Percentiles rank a stretch among this genome's conserved stretches.
These are phyloP conservation scores for Maniola jurtina DNA, from an alignment of 1,140 invertebrate genomes.

Conservation along the genomic window DNA sequence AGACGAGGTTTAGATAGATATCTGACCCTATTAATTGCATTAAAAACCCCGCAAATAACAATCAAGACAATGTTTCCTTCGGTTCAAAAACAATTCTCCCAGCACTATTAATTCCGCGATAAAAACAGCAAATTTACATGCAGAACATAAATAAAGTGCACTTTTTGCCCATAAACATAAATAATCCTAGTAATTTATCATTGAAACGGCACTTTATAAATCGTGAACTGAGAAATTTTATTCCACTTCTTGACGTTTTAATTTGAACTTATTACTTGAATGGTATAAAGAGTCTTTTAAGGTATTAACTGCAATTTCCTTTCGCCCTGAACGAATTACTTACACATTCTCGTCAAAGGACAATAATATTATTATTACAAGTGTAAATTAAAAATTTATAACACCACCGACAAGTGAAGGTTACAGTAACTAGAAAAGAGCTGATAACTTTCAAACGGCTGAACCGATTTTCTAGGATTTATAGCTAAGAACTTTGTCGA, in stretches of 20 bases:
- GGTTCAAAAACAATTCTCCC: constrained; percentile 11
- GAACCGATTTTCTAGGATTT: no score
- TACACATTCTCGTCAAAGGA: no score
- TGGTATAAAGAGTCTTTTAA: constrained; percentile 23
- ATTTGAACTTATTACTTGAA: constrained; percentile 26
- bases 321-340: constrained; percentile 26
- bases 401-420: no score
- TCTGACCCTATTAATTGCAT: neutral
- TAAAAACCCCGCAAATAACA: neutral
- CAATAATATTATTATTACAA: no score
- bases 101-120: constrained; percentile 17
- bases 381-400: no score
- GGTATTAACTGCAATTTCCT: constrained; percentile 23
- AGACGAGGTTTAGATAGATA: neutral
- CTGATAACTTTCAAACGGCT: no score
- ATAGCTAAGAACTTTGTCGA: no score
- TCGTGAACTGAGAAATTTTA: constrained; percentile 34
- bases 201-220: constrained; percentile 34
- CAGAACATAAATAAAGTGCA: constrained; percentile 13
- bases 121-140: constrained; percentile 17
- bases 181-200: constrained; percentile 33
- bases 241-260: constrained; percentile 24
- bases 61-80: neutral
- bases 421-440: no score
- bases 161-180: constrained; percentile 26